Evolutionary conservation across 2,888 invertebrate genomes (phyloP), one percentile per base, ranked within the genome.

Genomic region (Tachina fera): DNA sequence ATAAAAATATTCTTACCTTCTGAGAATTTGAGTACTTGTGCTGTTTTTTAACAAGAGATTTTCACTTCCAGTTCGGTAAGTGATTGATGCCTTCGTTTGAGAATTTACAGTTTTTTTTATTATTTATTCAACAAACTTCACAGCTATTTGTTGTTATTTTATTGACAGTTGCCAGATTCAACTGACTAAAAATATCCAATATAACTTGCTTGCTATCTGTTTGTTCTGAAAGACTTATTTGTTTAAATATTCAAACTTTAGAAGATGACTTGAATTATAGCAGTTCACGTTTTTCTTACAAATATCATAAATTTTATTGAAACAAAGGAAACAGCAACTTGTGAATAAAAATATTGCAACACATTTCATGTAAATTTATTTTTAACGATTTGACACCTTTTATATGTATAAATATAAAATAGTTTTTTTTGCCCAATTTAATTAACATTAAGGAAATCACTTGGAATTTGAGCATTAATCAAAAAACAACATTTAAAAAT

Each of bases 301-400:
- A 80, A 80, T 56, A 31, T 75, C 74, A 80, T 80, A 80, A 84
- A 80, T 71, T 58, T 43, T 63, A 56, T 80, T 76, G n/a, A 63
- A 61, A 72, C 51, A 51, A 83, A 67, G 47, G 53, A 67, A 47
- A 79, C 45, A 53, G 45, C 45, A 61, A 61, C 31, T 31, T 11
- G 14, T 6, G 31, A 8, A 8, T 45, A 67, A 19, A 74, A n/a
- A 71, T 45, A 31, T 49, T 51, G 31, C 13, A 74, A 63, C 10
- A 71, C 63, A 68, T 61, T 53, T 51, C 19, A 60, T 83, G 72
- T 68, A 67, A 60, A 72, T 60, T 67, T 74, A 31, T 13, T 19
- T 56, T 49, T 5, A 67, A 68, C 16, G 16, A 45, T 60, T 67
- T 77, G 19, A 49, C 71, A 72, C 51, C 63, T 60, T 77, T 77